Base-by-base conservation (phyloP, 2,888 invertebrate genomes). In the Shargacucullia verbasci region DNA sequence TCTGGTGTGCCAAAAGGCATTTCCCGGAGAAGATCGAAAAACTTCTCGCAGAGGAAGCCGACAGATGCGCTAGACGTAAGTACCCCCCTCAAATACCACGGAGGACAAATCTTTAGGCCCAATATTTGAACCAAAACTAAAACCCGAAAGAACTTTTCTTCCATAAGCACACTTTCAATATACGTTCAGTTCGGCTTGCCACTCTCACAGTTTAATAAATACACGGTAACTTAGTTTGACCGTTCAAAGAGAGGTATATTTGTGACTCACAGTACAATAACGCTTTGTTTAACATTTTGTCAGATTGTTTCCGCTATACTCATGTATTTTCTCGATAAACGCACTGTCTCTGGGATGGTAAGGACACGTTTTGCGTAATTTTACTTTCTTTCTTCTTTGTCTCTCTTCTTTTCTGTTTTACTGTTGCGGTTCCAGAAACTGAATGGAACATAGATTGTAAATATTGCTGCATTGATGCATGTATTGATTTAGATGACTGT, bases 11-110 rank as follows among this genome's bases (percentile, higher is more conserved):
- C 72, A 97, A 97, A 83, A 92, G 97, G 47, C 97, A 97, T 88
- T 98, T 98, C 86, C 97, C 97, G 0, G 97, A 97, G 83, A 97
- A 97, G 88, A 96, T 98, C 59, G 97, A 97, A 85, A 97, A 97
- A 82, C 94, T 97, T 2, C 94, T 97, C 46, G 97, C 97, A 6
- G 97, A 97, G 81, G 97, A 97, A 82, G 96, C 96, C 38, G 97
- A 97, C 81, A 92, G 96, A 78, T 96, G 96, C 86, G 94, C 96
- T 81, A 94, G 95, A 92, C 95, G 95, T 95, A 94, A 94, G 94
- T 94, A 76, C 70, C 55, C 8, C 40, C 31, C 41, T 39, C 59
- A 59, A 38, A 39, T 27, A 38, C 34, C 49, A 66, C 71, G 85
- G 85, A 85, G 85, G 84, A 80, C 86, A 86, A 88, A 81, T 88